Percentiles rank a stretch among this genome's conserved stretches.
phyloP scores from a whole-genome alignment of 1,140 invertebrate species.

The Mya arenaria region DNA sequence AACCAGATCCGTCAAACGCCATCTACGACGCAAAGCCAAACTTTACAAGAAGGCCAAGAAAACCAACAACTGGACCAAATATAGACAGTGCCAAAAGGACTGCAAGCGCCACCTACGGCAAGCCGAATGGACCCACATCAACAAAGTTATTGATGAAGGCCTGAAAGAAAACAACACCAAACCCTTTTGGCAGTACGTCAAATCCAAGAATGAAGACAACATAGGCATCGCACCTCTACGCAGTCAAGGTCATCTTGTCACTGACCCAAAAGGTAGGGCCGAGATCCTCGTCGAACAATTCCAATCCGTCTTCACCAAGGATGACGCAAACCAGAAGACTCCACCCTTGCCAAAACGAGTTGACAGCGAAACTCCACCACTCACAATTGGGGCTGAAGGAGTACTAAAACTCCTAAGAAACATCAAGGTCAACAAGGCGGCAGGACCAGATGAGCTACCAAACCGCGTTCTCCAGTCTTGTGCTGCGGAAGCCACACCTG shows the following conservation, averaged over 20 bases:
- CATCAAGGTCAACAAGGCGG: no score
- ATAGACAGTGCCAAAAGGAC: not conserved
- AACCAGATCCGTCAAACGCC: slow-evolving; percentile 15
- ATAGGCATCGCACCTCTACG: slow-evolving; percentile 31
- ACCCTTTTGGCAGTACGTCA: slow-evolving; percentile 47
- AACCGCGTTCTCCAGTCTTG: no score
- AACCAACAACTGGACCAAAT: slow-evolving; percentile 15
- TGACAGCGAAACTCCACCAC: no score
- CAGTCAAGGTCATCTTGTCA: not conserved
- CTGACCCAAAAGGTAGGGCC: not conserved
- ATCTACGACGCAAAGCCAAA: slow-evolving; percentile 24
- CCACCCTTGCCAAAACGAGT: no score
- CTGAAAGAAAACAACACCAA: slow-evolving; percentile 37
- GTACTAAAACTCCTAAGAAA: no score
- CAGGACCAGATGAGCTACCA: no score
- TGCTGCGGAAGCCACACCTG: not conserved
- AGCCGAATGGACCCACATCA: slow-evolving; percentile 6
- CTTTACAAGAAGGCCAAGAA: slow-evolving; percentile 18
- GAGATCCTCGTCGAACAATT: slow-evolving; percentile 3
- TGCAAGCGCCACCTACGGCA: slow-evolving; percentile 24
- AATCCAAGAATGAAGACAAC: slow-evolving; percentile 11
- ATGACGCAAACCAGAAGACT: not conserved
- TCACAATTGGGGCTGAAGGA: no score
- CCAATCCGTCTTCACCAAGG: slow-evolving; percentile 6
- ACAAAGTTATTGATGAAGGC: slow-evolving; percentile 30